Evolutionary conservation across 2,113 vertebrate genomes (phyloP).

Genomic region (Engystomops pustulosus): DNA sequence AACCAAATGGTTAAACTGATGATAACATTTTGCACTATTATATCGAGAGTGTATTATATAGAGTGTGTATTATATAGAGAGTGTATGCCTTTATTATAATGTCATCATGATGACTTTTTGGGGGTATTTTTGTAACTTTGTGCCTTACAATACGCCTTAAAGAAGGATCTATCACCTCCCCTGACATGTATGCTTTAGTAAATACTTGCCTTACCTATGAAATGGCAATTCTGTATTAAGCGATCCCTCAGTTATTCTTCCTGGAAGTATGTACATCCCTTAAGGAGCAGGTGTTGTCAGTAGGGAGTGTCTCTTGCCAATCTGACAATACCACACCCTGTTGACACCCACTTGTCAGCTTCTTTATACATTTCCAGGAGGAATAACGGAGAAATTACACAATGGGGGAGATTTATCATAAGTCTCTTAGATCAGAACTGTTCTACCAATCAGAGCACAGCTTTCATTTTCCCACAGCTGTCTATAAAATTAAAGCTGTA

Average conservation of each 20-base stretch:
- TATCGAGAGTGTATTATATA: neutral
- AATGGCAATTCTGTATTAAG: neutral
- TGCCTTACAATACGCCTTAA: neutral
- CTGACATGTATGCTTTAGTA: neutral
- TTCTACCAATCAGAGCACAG: too few relatives aligned
- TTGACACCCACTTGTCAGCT: neutral
- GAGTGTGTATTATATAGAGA: neutral
- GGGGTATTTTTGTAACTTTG: neutral
- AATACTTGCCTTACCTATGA: neutral
- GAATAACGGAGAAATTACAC: neutral
- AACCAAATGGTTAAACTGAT: neutral
- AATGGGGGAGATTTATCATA: too few relatives aligned
- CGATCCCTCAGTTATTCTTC: neutral
- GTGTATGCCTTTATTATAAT: neutral
- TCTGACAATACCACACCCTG: too few relatives aligned
- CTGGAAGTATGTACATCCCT: neutral
- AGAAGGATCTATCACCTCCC: neutral
- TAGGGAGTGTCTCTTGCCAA: neutral
- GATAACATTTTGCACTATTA: constrained; percentile 27
- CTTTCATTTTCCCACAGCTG: too few relatives aligned
- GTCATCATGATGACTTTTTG: neutral
- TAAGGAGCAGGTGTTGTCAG: too few relatives aligned
- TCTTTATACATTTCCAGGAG: neutral
- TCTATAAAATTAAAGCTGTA: too few relatives aligned
- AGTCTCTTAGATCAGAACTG: too few relatives aligned